A percentile compares a stretch with the other conserved stretches of the same genome.
phyloP scores from a whole-genome alignment of 2,888 invertebrate genomes.

The Crocallis elinguaria region DNA sequence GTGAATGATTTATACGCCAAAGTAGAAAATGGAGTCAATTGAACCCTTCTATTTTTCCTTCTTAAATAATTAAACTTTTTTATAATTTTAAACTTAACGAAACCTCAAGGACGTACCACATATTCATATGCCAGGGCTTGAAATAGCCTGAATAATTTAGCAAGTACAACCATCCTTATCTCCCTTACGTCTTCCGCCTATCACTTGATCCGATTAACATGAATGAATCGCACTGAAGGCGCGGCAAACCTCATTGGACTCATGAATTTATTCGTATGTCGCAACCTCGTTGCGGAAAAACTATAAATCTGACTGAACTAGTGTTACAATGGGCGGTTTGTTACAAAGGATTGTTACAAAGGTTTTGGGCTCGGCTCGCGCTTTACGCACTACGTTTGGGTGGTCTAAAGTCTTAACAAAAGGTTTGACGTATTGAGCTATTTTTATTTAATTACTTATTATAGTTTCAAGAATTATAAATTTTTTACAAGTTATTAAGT shows the following conservation, averaged over 20 bases:
- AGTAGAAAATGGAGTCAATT: too few species aligned
- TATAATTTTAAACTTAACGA: too few species aligned
- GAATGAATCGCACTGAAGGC: constrained; percentile 58
- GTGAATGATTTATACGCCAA: too few species aligned
- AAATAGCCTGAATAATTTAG: constrained; percentile 34
- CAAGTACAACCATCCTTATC: constrained; percentile 27
- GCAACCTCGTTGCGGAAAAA: constrained; percentile 44
- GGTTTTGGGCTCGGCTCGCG: constrained; percentile 6
- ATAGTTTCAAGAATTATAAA: too few species aligned
- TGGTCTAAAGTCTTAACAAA: background rate
- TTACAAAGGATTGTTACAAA: constrained; percentile 13
- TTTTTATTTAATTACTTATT: too few species aligned
- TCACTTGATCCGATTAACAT: constrained; percentile 37
- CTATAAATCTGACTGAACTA: constrained; percentile 33
- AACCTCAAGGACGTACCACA: constrained; percentile 3
- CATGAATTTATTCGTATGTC: constrained; percentile 65
- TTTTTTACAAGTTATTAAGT: too few species aligned
- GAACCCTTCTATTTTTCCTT: too few species aligned
- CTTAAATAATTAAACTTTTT: too few species aligned
- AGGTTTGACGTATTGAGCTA: background rate
- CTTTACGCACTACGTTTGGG: too few species aligned
- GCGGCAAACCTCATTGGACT: constrained; percentile 56
- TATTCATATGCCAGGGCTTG: constrained; percentile 13
- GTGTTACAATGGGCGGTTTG: constrained; percentile 23
- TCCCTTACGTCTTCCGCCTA: constrained; percentile 26